Conservation (phyloP, 1,140 invertebrate genomes). For the Chironomus striatipennis region DNA sequence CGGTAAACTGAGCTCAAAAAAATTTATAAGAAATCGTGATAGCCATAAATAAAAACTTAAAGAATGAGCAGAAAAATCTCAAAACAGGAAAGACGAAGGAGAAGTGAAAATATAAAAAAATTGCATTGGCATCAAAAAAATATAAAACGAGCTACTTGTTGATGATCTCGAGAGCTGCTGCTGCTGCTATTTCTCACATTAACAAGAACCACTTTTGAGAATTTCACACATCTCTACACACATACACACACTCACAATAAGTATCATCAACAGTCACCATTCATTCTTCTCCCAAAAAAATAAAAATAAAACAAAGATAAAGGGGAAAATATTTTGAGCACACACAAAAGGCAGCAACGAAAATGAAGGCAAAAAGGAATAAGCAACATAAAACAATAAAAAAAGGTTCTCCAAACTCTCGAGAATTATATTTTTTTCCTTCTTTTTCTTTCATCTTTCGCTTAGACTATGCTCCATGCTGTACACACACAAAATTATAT, state of each 20-base stretch:
- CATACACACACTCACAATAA: neutral
- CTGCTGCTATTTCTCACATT: slow-evolving; percentile 6
- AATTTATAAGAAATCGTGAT: neutral
- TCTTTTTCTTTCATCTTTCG: neutral
- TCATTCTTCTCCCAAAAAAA: neutral
- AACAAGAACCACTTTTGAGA: slow-evolving; percentile 1
- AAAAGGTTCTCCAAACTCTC: slow-evolving; percentile 1
- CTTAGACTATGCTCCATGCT: neutral
- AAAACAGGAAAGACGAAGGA: no score
- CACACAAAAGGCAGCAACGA: neutral
- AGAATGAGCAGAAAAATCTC: no score
- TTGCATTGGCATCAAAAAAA: neutral
- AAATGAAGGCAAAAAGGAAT: neutral
- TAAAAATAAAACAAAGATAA: no score
- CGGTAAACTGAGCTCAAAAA: neutral
- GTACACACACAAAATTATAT: no score
- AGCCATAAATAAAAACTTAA: neutral
- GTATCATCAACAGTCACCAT: neutral
- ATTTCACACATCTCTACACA: slow-evolving; percentile 1
- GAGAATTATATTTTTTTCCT: neutral
- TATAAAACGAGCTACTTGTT: slow-evolving; percentile 7
- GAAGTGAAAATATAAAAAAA: no score
- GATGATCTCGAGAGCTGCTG: slow-evolving; percentile 4
- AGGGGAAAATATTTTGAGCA: neutral
- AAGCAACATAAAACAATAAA: slow-evolving; percentile 14